phyloP scores from a whole-genome alignment of 1,140 invertebrate species.

The Armadillidium nasatum region DNA sequence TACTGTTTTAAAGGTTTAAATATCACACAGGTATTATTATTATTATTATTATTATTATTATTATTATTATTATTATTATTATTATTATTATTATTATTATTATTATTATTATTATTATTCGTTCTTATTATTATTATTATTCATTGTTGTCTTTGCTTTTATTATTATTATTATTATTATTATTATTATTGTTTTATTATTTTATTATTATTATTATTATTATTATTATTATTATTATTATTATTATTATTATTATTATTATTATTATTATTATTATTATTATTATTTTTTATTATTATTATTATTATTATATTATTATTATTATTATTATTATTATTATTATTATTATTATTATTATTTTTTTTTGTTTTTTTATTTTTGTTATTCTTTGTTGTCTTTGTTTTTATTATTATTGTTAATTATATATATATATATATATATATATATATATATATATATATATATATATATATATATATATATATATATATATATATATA shows the following conservation, averaged over 20 bases:
- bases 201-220: background rate
- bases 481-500: constrained; percentile 19
- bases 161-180: too few relatives aligned
- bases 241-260: background rate
- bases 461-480: constrained; percentile 19
- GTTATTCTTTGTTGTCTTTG: too few relatives aligned
- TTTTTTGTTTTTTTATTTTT: too few relatives aligned
- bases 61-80: constrained; percentile 1
- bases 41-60: background rate
- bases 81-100: background rate
- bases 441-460: constrained; percentile 16
- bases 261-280: background rate
- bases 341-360: too few relatives aligned
- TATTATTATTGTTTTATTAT: too few relatives aligned
- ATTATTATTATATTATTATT: too few relatives aligned
- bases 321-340: too few relatives aligned
- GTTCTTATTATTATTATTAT: background rate
- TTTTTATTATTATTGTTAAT: too few relatives aligned
- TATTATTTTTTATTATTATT: background rate
- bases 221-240: constrained; percentile 1
- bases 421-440: constrained; percentile 16
- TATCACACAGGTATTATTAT: too few relatives aligned
- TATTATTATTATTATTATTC: background rate
- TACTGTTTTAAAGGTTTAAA: too few relatives aligned
- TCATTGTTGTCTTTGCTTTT: background rate